Evolutionary conservation across 2,113 vertebrate species (phyloP).

Genomic region (Australoheros scitulus): DNA sequence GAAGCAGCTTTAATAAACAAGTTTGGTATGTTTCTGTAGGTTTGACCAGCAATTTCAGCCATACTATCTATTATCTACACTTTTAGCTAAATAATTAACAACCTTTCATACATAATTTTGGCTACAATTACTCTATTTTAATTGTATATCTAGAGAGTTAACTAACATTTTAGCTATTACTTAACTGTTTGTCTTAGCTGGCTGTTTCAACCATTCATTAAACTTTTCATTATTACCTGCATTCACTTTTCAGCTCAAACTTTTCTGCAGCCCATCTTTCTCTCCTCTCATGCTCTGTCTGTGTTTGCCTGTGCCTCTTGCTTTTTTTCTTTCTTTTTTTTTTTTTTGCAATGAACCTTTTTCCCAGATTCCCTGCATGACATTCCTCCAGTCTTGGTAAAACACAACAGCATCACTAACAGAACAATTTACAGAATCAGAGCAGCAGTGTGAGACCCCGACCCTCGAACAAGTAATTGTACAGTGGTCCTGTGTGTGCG

Average conservation of each 20-base stretch:
- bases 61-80: background rate
- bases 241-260: background rate
- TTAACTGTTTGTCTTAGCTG: background rate
- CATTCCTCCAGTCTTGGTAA: background rate
- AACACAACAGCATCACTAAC: background rate
- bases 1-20: background rate
- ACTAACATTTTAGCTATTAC: too few relatives aligned
- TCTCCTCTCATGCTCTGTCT: background rate
- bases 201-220: background rate
- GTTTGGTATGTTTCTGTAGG: background rate
- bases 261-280: background rate
- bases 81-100: background rate
- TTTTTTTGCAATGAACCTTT: background rate
- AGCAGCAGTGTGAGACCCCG: slow-evolving; percentile 5
- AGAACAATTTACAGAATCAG: slow-evolving; percentile 9
- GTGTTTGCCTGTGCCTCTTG: background rate
- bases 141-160: background rate
- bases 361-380: background rate
- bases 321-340: background rate
- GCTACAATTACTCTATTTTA: too few relatives aligned
- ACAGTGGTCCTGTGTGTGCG: background rate
- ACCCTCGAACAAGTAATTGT: slow-evolving; percentile 22
- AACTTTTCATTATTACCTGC: background rate
- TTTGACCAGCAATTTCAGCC: background rate
- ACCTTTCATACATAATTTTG: background rate